Evolutionary conservation across 2,113 vertebrate species (phyloP).

Genomic region (Ceyx melanurus): DNA sequence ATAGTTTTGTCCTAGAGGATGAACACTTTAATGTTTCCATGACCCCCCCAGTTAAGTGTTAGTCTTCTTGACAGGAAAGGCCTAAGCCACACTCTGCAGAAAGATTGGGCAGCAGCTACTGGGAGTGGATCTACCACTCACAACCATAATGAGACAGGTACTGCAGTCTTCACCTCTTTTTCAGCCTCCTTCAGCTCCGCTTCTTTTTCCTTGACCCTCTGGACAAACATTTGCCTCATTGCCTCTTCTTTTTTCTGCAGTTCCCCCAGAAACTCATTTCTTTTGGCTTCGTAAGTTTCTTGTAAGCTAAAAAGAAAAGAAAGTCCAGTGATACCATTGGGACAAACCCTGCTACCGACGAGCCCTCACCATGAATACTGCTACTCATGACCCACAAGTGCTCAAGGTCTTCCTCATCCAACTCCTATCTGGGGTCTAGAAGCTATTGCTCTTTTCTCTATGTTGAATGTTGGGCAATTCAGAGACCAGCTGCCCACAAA

Average conservation of each 20-base stretch:
- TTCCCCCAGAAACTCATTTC: constrained; percentile 97
- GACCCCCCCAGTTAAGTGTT: neutral
- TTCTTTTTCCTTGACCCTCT: constrained; percentile 98
- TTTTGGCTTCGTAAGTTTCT: constrained; percentile 97
- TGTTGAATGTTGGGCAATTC: neutral
- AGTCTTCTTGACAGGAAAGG: neutral
- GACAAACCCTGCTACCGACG: neutral
- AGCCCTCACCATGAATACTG: neutral
- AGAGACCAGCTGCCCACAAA: neutral
- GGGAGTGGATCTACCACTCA: neutral
- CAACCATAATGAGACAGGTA: neutral
- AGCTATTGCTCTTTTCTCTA: neutral
- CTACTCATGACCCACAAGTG: neutral
- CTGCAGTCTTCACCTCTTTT: constrained; percentile 87
- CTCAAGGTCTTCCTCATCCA: neutral
- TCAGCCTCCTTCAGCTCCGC: constrained; percentile 97
- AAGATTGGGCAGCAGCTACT: neutral
- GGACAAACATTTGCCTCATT: constrained; percentile 99
- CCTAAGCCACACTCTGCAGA: neutral
- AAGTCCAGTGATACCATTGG: neutral
- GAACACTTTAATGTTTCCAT: neutral
- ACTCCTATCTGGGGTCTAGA: neutral
- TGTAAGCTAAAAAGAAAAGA: constrained; percentile 82
- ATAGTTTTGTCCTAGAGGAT: neutral
- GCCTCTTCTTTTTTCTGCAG: constrained; percentile 98